Conservation (phyloP, 1,140 invertebrate species). For the Musca vetustissima region DNA sequence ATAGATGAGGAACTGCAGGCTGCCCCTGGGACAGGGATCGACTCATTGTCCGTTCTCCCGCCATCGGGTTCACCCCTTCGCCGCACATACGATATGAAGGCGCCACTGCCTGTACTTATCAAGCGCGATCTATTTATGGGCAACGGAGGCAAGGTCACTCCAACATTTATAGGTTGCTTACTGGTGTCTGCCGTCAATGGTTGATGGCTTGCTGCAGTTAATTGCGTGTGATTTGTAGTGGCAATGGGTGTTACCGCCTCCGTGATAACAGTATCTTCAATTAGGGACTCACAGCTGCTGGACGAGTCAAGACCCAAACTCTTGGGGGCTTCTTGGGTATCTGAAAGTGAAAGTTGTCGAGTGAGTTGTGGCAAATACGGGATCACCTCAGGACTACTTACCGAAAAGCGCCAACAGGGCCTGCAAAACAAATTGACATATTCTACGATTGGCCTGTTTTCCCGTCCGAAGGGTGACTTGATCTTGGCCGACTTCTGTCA, state of each 20-base stretch:
- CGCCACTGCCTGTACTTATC: constrained; percentile 58
- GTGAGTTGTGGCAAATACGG: neutral
- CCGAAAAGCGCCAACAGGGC: constrained; percentile 89
- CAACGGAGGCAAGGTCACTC: constrained; percentile 59
- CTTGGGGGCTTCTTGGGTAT: constrained; percentile 89
- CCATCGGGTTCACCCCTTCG: constrained; percentile 90
- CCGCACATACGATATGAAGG: constrained; percentile 87
- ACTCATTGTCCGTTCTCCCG: constrained; percentile 73
- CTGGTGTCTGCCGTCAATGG: constrained; percentile 24
- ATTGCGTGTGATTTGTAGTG: neutral
- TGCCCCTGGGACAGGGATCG: constrained; percentile 37
- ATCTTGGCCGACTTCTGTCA: constrained; percentile 91
- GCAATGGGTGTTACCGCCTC: constrained; percentile 31
- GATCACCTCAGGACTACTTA: constrained; percentile 60
- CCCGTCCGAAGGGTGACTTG: constrained; percentile 88
- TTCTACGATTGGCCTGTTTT: constrained; percentile 83
- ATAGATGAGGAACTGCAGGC: constrained; percentile 20
- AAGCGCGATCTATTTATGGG: constrained; percentile 57
- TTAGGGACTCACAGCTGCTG: constrained; percentile 76
- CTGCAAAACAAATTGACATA: constrained; percentile 90
- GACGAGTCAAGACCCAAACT: constrained; percentile 83
- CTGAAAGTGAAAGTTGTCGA: constrained; percentile 57
- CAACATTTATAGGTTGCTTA: constrained; percentile 24
- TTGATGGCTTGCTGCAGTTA: constrained; percentile 17
- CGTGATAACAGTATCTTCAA: constrained; percentile 59